Base-by-base conservation (phyloP, 2,888 invertebrate genomes). In the Myopa tessellatipennis region DNA sequence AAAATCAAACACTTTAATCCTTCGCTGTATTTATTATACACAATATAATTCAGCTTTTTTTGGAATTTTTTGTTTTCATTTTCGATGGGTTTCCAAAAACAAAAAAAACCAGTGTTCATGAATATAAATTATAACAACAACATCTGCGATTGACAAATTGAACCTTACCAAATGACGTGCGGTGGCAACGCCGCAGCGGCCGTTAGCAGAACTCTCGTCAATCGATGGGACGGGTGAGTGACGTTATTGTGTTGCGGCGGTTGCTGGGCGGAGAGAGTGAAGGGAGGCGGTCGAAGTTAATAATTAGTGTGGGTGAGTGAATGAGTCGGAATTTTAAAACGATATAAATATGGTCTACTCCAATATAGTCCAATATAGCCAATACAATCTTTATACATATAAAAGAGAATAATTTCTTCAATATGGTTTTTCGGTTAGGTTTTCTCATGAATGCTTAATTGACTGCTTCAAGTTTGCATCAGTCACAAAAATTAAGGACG, bases 71-170 rank as follows among this genome's bases (percentile, higher is more conserved):
- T 45, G 6, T 45, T 45, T 45, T 6, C 7, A 45, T 45, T 55
- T n/a, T 12, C 69, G 52, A n/a, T 34, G 36, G 58, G 36, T n/a
- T n/a, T 58, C 60, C n/a, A 45, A 61, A 74, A 74, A 45, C 45
- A 45, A 8, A 45, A 45, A 10, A 6, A 45, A 10, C 6, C 45
- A 74, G 52, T 61, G 36, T 65, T 61, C 79, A 78, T 79, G 80
- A 78, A 80, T 80, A 79, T 79, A 74, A 79, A 79, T 81, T 80
- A 70, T 78, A 77, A 79, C 71, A 80, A 79, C 80, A 80, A 77
- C 81, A 82, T 79, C 79, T 82, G 82, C 80, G 71, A 81, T 80
- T 82, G 81, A 81, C 79, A 81, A 80, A 81, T 82, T 79, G 80
- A 78, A 69, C 69, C 78, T 77, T 69, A 40, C 61, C 26, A 40